Base-by-base conservation (phyloP, 2,797 vertebrate species). In the Bradypodion ventrale region DNA sequence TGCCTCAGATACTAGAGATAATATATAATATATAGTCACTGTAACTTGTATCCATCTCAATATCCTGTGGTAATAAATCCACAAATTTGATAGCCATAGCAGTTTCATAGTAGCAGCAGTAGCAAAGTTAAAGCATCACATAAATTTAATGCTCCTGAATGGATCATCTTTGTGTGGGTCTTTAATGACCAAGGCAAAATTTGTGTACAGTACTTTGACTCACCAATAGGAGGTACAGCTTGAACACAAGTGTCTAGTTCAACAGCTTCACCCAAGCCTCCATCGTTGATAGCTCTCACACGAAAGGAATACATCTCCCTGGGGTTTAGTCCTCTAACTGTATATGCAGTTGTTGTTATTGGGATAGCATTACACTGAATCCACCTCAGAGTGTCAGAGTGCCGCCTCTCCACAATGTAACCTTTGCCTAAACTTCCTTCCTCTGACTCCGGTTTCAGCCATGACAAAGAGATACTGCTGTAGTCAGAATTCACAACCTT, bases 331-430 rank as follows among this genome's bases (percentile, higher is more conserved):
- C 96, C 97, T 89, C 95, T 97, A 25, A 97, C 93, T 0, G 89
- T 96, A 92, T 95, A 97, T 62, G 92, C 92, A 40, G 96, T 96
- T 0, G 25, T 65, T 1, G 93, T 90, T 86, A 97, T 92, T 3
- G 95, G 95, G 52, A 90, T 93, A 69, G 12, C 2, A 10, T 96
- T 97, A 89, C 96, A 97, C 1, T 94, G 96, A 32, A 83, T 94
- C 98, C 98, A 98, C n/a, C 92, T 96, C 5, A 92, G 82, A 85
- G 86, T 93, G 40, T 95, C 95, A 0, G 94, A 90, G 75, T 90
- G 89, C 2, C 95, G 92, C 35, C 97, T 92, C 90, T 98, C 97
- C 32, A 98, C 96, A 87, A 96, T 92, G 2, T 98, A 98, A 15
- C 97, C 97, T 84, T 95, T 97, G 1, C 96, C 96, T 68, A 93